phyloP scores from a whole-genome alignment of 2,797 vertebrate genomes.

The Phrynocephalus forsythii region DNA sequence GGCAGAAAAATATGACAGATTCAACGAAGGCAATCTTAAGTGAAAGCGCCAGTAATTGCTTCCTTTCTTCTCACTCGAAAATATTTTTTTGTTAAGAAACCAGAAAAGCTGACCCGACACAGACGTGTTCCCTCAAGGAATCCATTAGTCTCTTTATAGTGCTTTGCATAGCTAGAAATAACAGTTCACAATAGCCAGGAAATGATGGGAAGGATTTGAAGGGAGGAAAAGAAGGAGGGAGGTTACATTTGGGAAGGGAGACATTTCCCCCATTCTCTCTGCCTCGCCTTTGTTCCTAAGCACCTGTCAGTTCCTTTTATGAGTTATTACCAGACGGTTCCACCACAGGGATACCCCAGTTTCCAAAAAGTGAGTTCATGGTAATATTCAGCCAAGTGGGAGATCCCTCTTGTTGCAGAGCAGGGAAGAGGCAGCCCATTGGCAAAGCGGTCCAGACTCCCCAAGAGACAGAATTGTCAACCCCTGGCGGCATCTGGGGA shows the following conservation, averaged over 20 bases:
- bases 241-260: slow-evolving; percentile 16
- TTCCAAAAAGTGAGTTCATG: not conserved
- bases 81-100: not conserved
- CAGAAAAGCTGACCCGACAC: slow-evolving; percentile 51
- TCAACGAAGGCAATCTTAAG: slow-evolving; percentile 60
- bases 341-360: not conserved
- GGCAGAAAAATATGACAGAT: slow-evolving; percentile 47
- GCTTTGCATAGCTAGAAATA: slow-evolving; percentile 55
- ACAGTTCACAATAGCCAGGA: slow-evolving; percentile 45
- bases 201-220: slow-evolving; percentile 39
- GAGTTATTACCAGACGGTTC: not conserved
- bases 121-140: slow-evolving; percentile 65
- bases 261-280: slow-evolving; percentile 18
- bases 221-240: not conserved
- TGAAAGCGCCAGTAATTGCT: slow-evolving; percentile 63
- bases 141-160: slow-evolving; percentile 63
- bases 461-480: too few species aligned
- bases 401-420: rapidly evolving
- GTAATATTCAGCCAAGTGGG: rapidly evolving
- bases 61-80: slow-evolving; percentile 10
- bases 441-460: too few species aligned
- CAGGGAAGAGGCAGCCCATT: not conserved
- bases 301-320: not conserved
- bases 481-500: too few species aligned
- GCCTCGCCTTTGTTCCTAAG: not conserved